These are phyloP conservation scores for Anticlea derivata DNA, from an alignment of 2,888 invertebrate genomes.

Conservation along the genomic window DNA sequence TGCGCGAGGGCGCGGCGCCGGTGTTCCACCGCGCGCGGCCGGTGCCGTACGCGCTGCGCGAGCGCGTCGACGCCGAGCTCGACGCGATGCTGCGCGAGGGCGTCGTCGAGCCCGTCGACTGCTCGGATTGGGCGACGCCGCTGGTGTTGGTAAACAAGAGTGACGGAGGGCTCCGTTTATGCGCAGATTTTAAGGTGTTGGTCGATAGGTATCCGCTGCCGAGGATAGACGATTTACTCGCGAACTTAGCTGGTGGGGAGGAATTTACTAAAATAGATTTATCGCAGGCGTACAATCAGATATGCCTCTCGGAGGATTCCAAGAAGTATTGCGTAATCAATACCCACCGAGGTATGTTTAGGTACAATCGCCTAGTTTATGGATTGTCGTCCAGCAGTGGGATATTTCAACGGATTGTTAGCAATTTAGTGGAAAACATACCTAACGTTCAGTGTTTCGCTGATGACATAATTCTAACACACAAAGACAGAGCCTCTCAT, in stretches of 20 bases:
- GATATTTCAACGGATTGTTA: no score
- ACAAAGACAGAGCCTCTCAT: slow-evolving; percentile 1
- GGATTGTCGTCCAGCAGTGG: no score
- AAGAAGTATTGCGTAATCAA: no score
- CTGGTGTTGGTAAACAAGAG: slow-evolving; percentile 29
- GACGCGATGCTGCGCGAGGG: slow-evolving; percentile 39
- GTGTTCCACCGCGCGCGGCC: slow-evolving; percentile 28
- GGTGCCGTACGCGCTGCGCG: slow-evolving; percentile 35
- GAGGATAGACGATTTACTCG: slow-evolving; percentile 30
- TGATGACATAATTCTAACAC: no score
- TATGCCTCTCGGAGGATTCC: no score
- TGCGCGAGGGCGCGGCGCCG: slow-evolving; percentile 18
- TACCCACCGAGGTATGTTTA: no score
- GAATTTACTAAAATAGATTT: slow-evolving; percentile 34
- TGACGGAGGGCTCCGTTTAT: slow-evolving; percentile 34
- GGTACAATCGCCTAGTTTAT: no score
- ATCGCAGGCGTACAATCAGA: no score
- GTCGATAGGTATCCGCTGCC: slow-evolving; percentile 37
- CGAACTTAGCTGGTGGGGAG: slow-evolving; percentile 20
- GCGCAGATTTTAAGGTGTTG: slow-evolving; percentile 38
- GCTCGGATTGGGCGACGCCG: slow-evolving; percentile 38
- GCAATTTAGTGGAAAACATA: no score
- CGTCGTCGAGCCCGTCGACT: slow-evolving; percentile 31
- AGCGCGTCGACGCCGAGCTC: slow-evolving; percentile 37
- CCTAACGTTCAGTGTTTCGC: no score